phyloP scores from a whole-genome alignment of 1,140 invertebrate species.

The Geopemphigus sp. region DNA sequence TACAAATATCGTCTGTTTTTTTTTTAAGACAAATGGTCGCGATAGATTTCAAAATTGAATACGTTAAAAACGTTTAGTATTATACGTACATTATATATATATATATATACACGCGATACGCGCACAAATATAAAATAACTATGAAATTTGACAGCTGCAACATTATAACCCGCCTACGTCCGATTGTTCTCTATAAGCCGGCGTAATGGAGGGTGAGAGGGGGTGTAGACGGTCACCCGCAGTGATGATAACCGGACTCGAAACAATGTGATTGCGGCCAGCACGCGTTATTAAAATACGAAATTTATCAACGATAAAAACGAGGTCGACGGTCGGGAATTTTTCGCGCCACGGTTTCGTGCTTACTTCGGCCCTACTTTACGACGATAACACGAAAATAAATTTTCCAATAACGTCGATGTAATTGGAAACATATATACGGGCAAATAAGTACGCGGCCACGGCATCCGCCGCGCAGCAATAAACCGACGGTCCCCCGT shows the following conservation, averaged over 20 bases:
- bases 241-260: conserved; percentile 36
- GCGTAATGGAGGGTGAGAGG: background rate
- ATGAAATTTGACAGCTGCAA: conserved; percentile 16
- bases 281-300: conserved; percentile 25
- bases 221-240: conserved; percentile 42
- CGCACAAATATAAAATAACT: background rate
- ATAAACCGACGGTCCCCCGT: conserved; percentile 16
- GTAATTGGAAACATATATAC: conserved; percentile 18
- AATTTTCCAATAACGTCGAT: conserved; percentile 21
- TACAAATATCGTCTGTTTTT: background rate
- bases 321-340: conserved; percentile 12
- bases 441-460: background rate
- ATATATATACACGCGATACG: no score
- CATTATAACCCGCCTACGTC: background rate
- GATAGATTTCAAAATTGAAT: background rate
- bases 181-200: conserved; percentile 10
- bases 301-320: conserved; percentile 38
- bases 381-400: conserved; percentile 26
- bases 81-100: background rate
- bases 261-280: conserved; percentile 26
- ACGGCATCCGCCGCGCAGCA: background rate
- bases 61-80: background rate
- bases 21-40: background rate
- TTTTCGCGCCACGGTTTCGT: background rate
- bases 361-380: background rate